These are phyloP conservation scores for Champsocephalus esox DNA, from an alignment of 2,797 vertebrate genomes.

Conservation along the genomic window DNA sequence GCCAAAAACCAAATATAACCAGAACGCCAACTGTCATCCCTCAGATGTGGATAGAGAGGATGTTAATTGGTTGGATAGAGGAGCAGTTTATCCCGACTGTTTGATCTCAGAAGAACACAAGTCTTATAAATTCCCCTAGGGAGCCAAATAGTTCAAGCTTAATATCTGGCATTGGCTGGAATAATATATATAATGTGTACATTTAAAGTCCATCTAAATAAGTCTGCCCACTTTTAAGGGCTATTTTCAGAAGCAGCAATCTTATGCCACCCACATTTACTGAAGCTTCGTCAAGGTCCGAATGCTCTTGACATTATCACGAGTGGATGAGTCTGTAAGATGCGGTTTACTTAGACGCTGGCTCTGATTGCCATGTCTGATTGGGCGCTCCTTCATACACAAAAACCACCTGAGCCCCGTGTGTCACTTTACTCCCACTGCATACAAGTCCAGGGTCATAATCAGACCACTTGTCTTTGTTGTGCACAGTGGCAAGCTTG, in stretches of 20 bases:
- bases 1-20: conserved; percentile 60
- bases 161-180: conserved; percentile 40
- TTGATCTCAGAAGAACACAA: conserved; percentile 62
- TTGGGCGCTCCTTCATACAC: conserved; percentile 32
- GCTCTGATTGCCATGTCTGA: conserved; percentile 41
- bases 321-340: conserved; percentile 32
- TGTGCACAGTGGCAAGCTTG: conserved; percentile 30
- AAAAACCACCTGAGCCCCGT: conserved; percentile 48
- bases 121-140: conserved; percentile 42
- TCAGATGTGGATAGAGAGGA: conserved; percentile 31
- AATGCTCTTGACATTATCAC: conserved; percentile 44
- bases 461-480: conserved; percentile 55
- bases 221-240: conserved; percentile 3
- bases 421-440: conserved; percentile 30
- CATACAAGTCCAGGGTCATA: conserved; percentile 46
- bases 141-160: conserved; percentile 44
- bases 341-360: conserved; percentile 21
- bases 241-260: conserved; percentile 24
- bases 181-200: conserved; percentile 6
- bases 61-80: conserved; percentile 68
- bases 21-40: conserved; percentile 64
- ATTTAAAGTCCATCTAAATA: conserved; percentile 11
- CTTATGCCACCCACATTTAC: conserved; percentile 19
- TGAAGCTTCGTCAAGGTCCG: conserved; percentile 8
- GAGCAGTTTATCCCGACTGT: conserved; percentile 51